Conservation (phyloP, 2,113 vertebrate species). For the Genyomyrus donnyi region DNA sequence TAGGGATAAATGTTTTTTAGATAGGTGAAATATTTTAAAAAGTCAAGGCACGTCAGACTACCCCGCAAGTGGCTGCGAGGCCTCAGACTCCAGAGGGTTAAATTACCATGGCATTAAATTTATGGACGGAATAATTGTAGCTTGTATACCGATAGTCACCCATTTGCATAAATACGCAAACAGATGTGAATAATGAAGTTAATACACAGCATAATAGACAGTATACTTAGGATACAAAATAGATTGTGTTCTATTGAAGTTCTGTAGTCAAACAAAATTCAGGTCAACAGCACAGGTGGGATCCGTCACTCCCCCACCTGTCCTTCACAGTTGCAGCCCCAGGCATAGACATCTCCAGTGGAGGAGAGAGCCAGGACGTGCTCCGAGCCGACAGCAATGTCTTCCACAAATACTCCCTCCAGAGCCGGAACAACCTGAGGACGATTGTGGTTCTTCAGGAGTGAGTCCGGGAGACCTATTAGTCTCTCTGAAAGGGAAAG, state of each 20-base stretch:
- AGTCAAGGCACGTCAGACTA: too few relatives aligned
- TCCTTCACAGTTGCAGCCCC: slow-evolving; percentile 71
- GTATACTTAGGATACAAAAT: not conserved
- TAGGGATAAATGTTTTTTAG: too few relatives aligned
- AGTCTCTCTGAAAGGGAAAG: slow-evolving; percentile 53
- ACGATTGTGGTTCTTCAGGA: slow-evolving; percentile 64
- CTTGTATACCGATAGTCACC: not conserved
- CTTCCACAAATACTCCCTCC: slow-evolving; percentile 63
- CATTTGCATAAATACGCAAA: not conserved
- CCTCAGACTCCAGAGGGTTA: not conserved
- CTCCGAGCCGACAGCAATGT: slow-evolving; percentile 66
- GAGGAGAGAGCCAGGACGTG: slow-evolving; percentile 62
- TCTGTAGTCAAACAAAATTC: not conserved
- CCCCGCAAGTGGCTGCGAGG: too few relatives aligned
- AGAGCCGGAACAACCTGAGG: slow-evolving; percentile 65
- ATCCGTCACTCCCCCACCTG: slow-evolving; percentile 49
- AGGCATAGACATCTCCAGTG: slow-evolving; percentile 63
- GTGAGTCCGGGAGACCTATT: slow-evolving; percentile 64
- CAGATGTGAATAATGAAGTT: not conserved
- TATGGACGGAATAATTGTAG: not conserved
- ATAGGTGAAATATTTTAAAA: too few relatives aligned
- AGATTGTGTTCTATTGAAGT: not conserved
- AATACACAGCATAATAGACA: not conserved
- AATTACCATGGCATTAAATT: not conserved
- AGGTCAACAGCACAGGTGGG: not conserved